Evolutionary conservation across 1,140 invertebrate species (phyloP), one percentile per base, ranked within the genome.

Genomic region (Acromyrmex echinatior): DNA sequence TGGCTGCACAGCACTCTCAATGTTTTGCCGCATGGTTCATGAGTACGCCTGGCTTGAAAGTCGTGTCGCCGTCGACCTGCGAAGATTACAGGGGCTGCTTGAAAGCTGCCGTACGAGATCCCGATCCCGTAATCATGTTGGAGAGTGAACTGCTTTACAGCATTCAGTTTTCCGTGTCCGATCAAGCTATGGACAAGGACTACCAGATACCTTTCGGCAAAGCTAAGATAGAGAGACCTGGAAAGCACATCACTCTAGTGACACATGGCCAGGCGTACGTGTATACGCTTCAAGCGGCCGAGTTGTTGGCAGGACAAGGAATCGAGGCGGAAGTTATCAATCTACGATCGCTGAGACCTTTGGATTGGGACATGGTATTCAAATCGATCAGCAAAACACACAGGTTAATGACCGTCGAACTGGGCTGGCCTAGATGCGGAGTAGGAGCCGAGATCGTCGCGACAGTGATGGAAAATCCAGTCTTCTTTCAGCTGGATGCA

Each of bases 1-100:
- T 98, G 35, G 97, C 95, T 56, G 97, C 97, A 51, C 97, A 98
- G 92, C 97, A 98, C 93, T 97, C 97, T 16, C 97, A 98, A 92
- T 97, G 97, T 93, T 98, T 96, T 94, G 97, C 96, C 63, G 95
- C 97, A 0, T 98, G 97, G 97, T 98, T 97, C 93, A 95, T 96
- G 85, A 96, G 97, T 88, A 96, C 96, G 92, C 97, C 97, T 28
- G 97, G 97, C 9, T 94, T 98, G 14, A 98, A 98, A 94, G 97
- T 98, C 53, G 88, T 98, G 39, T 96, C 97, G n/a, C 97, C 97
- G 10, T 97, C 96, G 88, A 96, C 95, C 25, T 94, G 96, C 21
- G 97, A 98, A 93, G 97, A 98, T 95, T 96, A 96, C 56, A 96
- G 96, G 92, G 97, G 97, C 49, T 93, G 97, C 18, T 90, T 98